phyloP scores from a whole-genome alignment of 2,888 invertebrate species.

The Cynaeus angustus region DNA sequence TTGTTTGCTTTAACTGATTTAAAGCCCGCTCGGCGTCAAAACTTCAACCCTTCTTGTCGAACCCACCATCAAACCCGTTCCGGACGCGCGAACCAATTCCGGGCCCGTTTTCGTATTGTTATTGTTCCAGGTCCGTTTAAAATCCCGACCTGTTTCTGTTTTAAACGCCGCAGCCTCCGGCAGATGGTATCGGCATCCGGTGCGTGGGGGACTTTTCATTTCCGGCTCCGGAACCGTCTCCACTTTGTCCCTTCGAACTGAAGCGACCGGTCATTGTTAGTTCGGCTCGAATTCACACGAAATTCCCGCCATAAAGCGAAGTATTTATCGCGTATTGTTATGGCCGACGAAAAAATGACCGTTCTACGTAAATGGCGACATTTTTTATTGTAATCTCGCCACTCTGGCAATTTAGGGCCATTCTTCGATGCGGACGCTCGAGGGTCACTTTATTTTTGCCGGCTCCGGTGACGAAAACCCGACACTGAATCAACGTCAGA shows the following conservation, averaged over 20 bases:
- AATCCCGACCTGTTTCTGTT: constrained; percentile 26
- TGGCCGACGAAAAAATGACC: constrained; percentile 60
- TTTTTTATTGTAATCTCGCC: constrained; percentile 63
- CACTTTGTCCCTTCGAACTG: constrained; percentile 47
- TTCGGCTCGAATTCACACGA: constrained; percentile 60
- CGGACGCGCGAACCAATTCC: constrained; percentile 22
- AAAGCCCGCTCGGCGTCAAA: background rate
- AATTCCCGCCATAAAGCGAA: constrained; percentile 61
- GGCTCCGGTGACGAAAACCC: constrained; percentile 20
- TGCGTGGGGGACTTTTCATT: constrained; percentile 41
- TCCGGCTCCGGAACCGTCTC: constrained; percentile 35
- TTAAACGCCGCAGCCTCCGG: constrained; percentile 38
- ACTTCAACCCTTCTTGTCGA: background rate
- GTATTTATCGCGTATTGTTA: constrained; percentile 64
- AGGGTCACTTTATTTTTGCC: constrained; percentile 31
- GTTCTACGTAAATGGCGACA: constrained; percentile 52
- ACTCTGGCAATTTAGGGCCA: constrained; percentile 45
- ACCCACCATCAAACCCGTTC: background rate
- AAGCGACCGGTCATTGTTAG: constrained; percentile 57
- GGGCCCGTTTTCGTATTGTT: constrained; percentile 28
- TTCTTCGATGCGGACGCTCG: constrained; percentile 28
- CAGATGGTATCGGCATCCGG: constrained; percentile 38
- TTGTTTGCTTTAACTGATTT: background rate
- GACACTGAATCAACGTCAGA: constrained; percentile 30
- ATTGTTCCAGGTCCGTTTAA: constrained; percentile 31